Evolutionary conservation across 2,113 vertebrate species (phyloP), one percentile per base, ranked within the genome.

Genomic region (Hiodon tergisus): DNA sequence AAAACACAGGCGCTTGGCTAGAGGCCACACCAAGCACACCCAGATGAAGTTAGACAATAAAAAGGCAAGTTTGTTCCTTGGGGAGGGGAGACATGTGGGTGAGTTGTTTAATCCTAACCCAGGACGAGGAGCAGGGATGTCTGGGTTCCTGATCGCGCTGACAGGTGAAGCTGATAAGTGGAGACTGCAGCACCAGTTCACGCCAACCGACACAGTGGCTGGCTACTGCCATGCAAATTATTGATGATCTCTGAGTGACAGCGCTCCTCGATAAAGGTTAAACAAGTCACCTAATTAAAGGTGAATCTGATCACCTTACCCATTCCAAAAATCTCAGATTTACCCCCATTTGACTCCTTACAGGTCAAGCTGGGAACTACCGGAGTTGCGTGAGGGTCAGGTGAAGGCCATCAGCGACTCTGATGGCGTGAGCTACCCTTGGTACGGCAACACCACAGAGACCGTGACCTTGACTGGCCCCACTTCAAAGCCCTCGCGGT

Each of bases 331-430:
- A 58, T 13, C 52, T 76, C 5, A 77, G 16, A 6, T 2, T 2
- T 16, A 58, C 50, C 31, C 60, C 69, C 75, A 81, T 78, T 80
- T 67, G 79, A 71, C 75, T 50, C 78, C 85, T 50, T 2, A 70
- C 85, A 99, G 97, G 93, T 99, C 97, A 0, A 98, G 96, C 89
- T 99, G 97, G 97, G 97, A 99, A 82, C 93, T 99, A 76, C 97
- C 97, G 0, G 95, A 98, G 88, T 86, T 99, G 78, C 87, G 95
- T 48, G 97, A 97, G 83, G 94, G 95, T 67, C 88, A 94, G 87
- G 96, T 97, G 71, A 95, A 94, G 85, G 97, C 97, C 85, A 98
- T 99, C 89, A 98, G 96, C 0, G 97, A 99, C 84, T 99, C 97
- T 0, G 97, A 99, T 11, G 97, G 97, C 0, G 94, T 99, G 82